These are phyloP conservation scores for Poecilia latipinna DNA, from an alignment of 2,113 vertebrate species.

Conservation along the genomic window DNA sequence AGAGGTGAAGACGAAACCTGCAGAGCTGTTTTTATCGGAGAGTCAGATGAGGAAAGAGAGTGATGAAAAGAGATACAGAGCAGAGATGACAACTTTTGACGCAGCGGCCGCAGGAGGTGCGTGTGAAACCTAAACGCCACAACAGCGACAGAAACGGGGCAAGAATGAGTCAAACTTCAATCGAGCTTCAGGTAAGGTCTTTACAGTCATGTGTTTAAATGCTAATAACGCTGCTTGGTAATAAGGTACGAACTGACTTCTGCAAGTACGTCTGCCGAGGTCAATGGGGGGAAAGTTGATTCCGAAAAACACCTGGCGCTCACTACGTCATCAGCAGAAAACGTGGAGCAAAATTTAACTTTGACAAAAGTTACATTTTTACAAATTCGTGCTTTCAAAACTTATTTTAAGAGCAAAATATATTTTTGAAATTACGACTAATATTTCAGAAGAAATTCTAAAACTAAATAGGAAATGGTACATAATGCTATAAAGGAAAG, in stretches of 20 bases:
- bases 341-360: background rate
- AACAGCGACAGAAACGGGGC: conserved; percentile 20
- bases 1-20: conserved; percentile 24
- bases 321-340: background rate
- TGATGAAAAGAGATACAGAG: conserved; percentile 74
- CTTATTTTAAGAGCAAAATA: background rate
- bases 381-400: background rate
- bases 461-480: background rate
- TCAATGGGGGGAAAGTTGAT: background rate
- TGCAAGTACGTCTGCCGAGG: too few species aligned
- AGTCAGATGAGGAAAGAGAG: conserved; percentile 65
- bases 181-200: conserved; percentile 71
- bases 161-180: conserved; percentile 68
- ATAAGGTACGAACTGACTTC: too few species aligned
- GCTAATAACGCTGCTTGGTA: too few species aligned
- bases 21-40: conserved; percentile 69
- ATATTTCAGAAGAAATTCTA: background rate
- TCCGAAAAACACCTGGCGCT: background rate
- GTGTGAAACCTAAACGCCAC: conserved; percentile 31
- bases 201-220: conserved; percentile 1
- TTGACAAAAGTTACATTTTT: background rate
- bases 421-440: background rate
- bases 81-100: conserved; percentile 65
- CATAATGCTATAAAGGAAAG: background rate
- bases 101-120: conserved; percentile 28